Evolutionary conservation across 2,113 vertebrate genomes (phyloP).

Genomic region (Echinops telfairi): DNA sequence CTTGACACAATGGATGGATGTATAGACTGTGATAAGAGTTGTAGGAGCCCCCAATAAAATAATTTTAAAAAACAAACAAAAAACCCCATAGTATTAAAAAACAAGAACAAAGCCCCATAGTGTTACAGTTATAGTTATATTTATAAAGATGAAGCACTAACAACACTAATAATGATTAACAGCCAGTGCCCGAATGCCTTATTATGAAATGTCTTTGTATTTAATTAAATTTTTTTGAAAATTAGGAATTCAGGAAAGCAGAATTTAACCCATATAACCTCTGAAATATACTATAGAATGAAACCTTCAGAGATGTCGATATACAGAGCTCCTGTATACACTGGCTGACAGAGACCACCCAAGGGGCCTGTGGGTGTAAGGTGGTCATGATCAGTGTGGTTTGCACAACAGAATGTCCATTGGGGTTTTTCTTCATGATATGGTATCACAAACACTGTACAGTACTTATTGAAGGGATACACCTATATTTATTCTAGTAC

Average conservation of each 20-base stretch:
- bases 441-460: not conserved
- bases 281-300: not conserved
- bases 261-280: not conserved
- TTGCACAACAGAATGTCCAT: not conserved
- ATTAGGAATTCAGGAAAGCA: constrained; percentile 5
- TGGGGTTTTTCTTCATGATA: not conserved
- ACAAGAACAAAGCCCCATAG: not conserved
- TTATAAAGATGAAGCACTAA: not conserved
- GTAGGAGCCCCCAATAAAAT: too few relatives aligned
- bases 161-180: not conserved
- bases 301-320: constrained; percentile 14
- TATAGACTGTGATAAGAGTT: too few relatives aligned
- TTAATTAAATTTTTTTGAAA: constrained; percentile 50
- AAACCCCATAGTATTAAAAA: too few relatives aligned
- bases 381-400: not conserved
- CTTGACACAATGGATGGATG: too few relatives aligned
- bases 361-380: not conserved
- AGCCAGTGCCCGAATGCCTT: not conserved
- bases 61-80: too few relatives aligned
- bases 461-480: not conserved
- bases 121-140: not conserved
- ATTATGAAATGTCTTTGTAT: not conserved
- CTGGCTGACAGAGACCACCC: not conserved
- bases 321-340: not conserved
- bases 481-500: not conserved